Percentiles rank a stretch among this genome's conserved stretches.
These are phyloP conservation scores for Lithosia quadra DNA, from an alignment of 2,888 invertebrate genomes.

Conservation along the genomic window DNA sequence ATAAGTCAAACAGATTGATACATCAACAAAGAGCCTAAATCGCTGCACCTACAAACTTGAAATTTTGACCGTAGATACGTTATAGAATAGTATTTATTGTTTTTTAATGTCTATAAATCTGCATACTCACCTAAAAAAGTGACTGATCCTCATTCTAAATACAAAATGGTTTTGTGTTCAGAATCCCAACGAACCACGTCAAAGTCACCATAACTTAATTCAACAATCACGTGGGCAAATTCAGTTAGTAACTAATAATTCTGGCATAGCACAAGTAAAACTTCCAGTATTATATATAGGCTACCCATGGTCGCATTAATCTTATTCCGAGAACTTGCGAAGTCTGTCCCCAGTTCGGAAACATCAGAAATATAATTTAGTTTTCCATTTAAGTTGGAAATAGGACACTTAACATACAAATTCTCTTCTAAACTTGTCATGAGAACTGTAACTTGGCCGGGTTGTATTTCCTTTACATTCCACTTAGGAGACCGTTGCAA, in stretches of 20 bases:
- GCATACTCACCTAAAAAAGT: too few relatives aligned
- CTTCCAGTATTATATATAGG: conserved; percentile 40
- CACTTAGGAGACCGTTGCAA: conserved; percentile 55
- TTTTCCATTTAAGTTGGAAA: conserved; percentile 56
- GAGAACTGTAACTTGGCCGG: conserved; percentile 40
- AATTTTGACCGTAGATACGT: too few relatives aligned
- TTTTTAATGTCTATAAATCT: too few relatives aligned
- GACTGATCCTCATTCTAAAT: too few relatives aligned
- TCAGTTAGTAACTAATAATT: conserved; percentile 22
- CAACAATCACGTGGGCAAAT: too few relatives aligned
- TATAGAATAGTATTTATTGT: too few relatives aligned
- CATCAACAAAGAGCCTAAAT: too few relatives aligned
- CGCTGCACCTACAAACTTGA: too few relatives aligned
- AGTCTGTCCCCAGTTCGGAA: conserved; percentile 45
- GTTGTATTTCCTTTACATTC: conserved; percentile 47
- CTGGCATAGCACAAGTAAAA: conserved; percentile 29
- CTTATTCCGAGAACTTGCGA: conserved; percentile 46
- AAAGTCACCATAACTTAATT: too few relatives aligned
- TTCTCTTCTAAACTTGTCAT: conserved; percentile 50
- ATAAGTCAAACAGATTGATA: too few relatives aligned
- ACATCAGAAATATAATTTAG: conserved; percentile 58
- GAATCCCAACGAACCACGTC: too few relatives aligned
- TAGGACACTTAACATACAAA: conserved; percentile 54
- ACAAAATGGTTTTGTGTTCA: too few relatives aligned
- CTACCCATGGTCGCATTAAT: conserved; percentile 50